A percentile compares a stretch with the other conserved stretches of the same genome.
Evolutionary conservation across 2,113 vertebrate genomes (phyloP).

Genomic region (Anseranas semipalmata): DNA sequence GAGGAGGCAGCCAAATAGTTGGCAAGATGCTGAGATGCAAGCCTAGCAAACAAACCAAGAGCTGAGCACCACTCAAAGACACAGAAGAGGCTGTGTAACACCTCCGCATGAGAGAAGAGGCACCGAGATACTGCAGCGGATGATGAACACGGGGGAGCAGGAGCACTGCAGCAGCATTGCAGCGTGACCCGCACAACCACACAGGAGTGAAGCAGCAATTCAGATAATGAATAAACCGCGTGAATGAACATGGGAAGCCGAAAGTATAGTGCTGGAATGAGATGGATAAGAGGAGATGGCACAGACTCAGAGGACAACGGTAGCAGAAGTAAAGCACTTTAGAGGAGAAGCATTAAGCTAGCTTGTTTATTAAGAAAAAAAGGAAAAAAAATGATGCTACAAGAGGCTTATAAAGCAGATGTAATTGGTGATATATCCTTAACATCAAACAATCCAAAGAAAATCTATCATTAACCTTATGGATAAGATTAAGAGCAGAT

Average conservation of each 20-base stretch:
- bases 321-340: not conserved
- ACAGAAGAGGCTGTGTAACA: not conserved
- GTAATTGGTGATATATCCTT: not conserved
- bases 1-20: not conserved
- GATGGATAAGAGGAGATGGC: not conserved
- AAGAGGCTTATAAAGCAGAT: not conserved
- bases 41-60: not conserved
- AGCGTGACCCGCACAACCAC: accelerated
- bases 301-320: not conserved
- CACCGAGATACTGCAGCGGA: not conserved
- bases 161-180: not conserved
- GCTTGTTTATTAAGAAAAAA: not conserved
- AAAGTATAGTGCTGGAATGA: not conserved
- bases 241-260: not conserved
- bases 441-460: not conserved
- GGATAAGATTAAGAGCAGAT: not conserved
- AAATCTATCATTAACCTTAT: not conserved
- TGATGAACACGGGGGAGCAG: not conserved
- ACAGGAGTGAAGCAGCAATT: not conserved
- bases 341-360: not conserved
- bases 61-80: not conserved
- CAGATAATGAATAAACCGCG: not conserved
- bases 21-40: not conserved
- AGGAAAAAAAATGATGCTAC: not conserved
- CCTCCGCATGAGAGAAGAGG: not conserved